These are phyloP conservation scores for Oceanodroma tethys DNA, from an alignment of 2,113 vertebrate species.

Conservation along the genomic window DNA sequence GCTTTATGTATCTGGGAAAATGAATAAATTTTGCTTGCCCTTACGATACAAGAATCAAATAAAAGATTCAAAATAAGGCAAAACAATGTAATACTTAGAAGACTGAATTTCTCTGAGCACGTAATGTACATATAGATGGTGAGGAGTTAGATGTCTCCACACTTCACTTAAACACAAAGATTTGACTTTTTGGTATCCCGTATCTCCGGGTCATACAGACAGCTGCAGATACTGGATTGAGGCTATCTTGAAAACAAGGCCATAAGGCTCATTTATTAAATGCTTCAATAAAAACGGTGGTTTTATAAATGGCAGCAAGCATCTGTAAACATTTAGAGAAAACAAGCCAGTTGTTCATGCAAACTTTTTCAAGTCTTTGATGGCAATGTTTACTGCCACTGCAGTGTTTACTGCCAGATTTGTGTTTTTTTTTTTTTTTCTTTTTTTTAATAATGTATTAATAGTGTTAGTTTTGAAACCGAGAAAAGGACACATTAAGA, in stretches of 20 bases:
- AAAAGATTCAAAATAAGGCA: neutral
- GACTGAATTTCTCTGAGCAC: neutral
- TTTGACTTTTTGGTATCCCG: neutral
- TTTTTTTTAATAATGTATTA: neutral
- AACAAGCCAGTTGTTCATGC: conserved; percentile 48
- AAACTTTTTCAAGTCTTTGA: neutral
- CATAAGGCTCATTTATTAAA: neutral
- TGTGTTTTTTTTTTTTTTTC: neutral
- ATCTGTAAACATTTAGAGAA: neutral
- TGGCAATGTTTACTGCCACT: neutral
- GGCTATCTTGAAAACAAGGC: neutral
- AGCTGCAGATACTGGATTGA: neutral
- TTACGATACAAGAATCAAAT: neutral
- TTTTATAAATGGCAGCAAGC: neutral
- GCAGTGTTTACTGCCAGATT: neutral
- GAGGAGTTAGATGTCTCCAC: neutral
- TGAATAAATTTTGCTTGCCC: neutral
- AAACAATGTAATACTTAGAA: neutral
- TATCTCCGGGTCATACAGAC: neutral
- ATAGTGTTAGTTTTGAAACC: conserved; percentile 50
- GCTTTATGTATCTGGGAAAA: neutral
- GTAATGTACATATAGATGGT: neutral
- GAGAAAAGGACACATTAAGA: neutral
- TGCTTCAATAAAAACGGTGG: neutral
- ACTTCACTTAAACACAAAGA: neutral